Conservation (phyloP, 2,113 vertebrate genomes). For the Oxyura jamaicensis region DNA sequence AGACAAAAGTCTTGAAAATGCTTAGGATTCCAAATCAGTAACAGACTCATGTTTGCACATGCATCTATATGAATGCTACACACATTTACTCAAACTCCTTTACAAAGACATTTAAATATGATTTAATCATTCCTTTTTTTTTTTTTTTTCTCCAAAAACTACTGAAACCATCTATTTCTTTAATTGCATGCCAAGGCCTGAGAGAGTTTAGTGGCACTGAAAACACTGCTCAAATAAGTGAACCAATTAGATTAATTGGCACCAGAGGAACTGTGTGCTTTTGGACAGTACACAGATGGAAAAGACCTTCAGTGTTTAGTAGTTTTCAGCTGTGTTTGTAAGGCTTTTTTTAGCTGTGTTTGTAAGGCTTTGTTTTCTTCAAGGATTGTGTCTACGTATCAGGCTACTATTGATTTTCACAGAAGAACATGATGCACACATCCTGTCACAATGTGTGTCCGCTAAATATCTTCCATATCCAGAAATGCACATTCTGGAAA, state of each 20-base stretch:
- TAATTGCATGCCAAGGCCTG: slow-evolving; percentile 36
- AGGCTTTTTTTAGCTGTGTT: not conserved
- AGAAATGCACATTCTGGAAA: not conserved
- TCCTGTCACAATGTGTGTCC: not conserved
- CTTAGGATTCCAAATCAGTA: slow-evolving; percentile 28
- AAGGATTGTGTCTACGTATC: not conserved
- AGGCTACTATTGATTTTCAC: not conserved
- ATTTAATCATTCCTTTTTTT: slow-evolving; percentile 18
- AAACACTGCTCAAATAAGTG: slow-evolving; percentile 38
- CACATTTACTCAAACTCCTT: not conserved
- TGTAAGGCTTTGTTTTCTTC: not conserved
- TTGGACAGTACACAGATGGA: not conserved
- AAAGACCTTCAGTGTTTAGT: not conserved
- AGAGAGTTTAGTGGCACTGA: slow-evolving; percentile 39
- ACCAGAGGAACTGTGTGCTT: slow-evolving; percentile 26
- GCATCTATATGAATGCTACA: not conserved
- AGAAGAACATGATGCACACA: not conserved
- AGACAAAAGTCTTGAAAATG: slow-evolving; percentile 23
- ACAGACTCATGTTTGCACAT: slow-evolving; percentile 4
- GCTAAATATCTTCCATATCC: not conserved
- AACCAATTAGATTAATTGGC: slow-evolving; percentile 60
- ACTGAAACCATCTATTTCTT: not conserved
- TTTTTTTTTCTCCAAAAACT: not conserved
- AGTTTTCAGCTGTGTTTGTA: not conserved
- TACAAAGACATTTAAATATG: slow-evolving; percentile 26